These are phyloP conservation scores for Corythornis cristatus DNA, from an alignment of 2,113 vertebrate genomes.

Conservation along the genomic window DNA sequence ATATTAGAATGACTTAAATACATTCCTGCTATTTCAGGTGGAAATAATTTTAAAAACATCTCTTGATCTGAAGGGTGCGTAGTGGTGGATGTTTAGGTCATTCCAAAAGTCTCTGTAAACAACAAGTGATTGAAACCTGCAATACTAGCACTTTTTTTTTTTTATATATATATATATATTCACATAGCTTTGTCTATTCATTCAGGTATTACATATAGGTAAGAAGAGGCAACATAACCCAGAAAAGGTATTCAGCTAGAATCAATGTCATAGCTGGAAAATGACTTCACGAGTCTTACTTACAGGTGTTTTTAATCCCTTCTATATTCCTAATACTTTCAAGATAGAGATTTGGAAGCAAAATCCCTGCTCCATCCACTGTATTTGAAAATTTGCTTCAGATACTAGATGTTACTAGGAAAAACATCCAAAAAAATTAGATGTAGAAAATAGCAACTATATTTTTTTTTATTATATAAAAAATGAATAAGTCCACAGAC, in stretches of 20 bases:
- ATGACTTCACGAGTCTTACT: background rate
- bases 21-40: background rate
- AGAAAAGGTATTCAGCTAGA: background rate
- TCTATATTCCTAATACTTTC: background rate
- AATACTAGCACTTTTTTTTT: background rate
- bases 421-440: background rate
- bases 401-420: background rate
- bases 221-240: background rate
- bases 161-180: background rate
- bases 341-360: background rate
- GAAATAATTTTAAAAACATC: background rate
- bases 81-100: background rate
- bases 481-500: no score
- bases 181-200: background rate
- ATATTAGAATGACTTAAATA: background rate
- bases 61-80: background rate
- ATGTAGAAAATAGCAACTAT: background rate
- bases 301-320: background rate
- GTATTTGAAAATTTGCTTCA: background rate
- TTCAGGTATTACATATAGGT: background rate
- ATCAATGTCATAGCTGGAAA: background rate
- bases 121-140: rapidly evolving
- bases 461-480: background rate
- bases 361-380: background rate
- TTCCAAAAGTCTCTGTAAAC: background rate